Base-by-base conservation (phyloP, 2,797 vertebrate genomes). In the Choloepus didactylus region DNA sequence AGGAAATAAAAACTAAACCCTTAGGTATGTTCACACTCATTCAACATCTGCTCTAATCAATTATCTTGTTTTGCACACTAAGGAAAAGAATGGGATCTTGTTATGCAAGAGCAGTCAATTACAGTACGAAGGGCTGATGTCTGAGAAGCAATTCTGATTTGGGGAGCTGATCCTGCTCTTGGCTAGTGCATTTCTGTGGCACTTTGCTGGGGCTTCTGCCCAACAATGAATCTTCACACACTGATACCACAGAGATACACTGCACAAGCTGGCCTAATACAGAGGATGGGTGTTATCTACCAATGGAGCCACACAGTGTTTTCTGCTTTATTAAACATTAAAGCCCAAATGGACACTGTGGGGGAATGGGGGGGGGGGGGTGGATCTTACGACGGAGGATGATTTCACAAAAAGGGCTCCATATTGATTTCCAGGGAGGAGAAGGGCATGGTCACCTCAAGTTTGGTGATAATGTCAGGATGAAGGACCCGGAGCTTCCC, bases 381-480 rank as follows among this genome's bases (percentile, higher is more conserved):
- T 5, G 41, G 88, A 75, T 11, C 21, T 49, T 66, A 88, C 27
- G 12, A 21, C 31, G 29, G 31, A 95, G 80, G 51, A 76, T 86
- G 1, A 0, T 67, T 86, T 99, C 99, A 99, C 98, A 99, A 97
- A 89, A 99, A 99, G 11, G 99, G 99, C 91, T 99, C 99, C 10
- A 99, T 98, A 94, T 99, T 99, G 90, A 99, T 99, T 98, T 99
- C 99, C 62, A 99, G 98, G 73, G 99, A 99, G 7, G 99, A 99
- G 98, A 99, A 99, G 9, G 99, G 99, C 99, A 99, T 98, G 92
- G 99, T 99, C 97, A 99, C 98, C 98, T 99, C 99, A 62, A 99
- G 99, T 96, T 98, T 99, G 97, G 95, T 98, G 98, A 99, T 98
- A 90, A 99, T 99, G 0, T 99, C 99, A 0, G 99, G 99, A 96